Conservation (phyloP, 2,113 vertebrate genomes). For the Pterophyllum scalare region DNA sequence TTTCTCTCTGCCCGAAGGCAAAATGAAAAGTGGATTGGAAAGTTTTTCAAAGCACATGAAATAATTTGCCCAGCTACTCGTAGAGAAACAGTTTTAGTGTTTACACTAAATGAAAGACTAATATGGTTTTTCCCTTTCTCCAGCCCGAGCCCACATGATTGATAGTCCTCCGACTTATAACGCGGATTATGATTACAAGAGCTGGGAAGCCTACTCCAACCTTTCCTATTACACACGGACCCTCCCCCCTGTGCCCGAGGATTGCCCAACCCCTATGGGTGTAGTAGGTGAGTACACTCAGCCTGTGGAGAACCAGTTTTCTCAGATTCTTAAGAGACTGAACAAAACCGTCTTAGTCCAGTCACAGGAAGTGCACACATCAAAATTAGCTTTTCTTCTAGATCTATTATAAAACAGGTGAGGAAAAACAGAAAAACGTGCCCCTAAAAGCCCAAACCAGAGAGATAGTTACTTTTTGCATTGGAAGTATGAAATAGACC, state of each 20-base stretch:
- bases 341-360: conserved; percentile 7
- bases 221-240: conserved; percentile 92
- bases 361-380: conserved; percentile 26
- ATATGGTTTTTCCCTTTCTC: not conserved
- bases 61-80: conserved; percentile 12
- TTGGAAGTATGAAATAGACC: not conserved
- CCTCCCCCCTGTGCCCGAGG: conserved; percentile 89
- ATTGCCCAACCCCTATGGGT: conserved; percentile 97
- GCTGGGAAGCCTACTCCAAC: conserved; percentile 95
- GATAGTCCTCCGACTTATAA: conserved; percentile 97
- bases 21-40: conserved; percentile 1
- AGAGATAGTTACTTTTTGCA: not conserved
- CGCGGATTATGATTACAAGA: conserved; percentile 89
- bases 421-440: not conserved
- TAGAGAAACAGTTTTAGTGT: not conserved
- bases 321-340: conserved; percentile 73
- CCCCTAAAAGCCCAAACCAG: not conserved
- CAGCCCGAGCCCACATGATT: conserved; percentile 92
- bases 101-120: not conserved
- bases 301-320: conserved; percentile 75
- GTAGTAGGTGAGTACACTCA: conserved; percentile 86
- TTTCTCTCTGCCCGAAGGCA: conserved; percentile 36
- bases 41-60: not conserved
- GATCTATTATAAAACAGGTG: not conserved
- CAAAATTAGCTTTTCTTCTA: not conserved